A percentile compares a stretch with the other conserved stretches of the same genome.
Evolutionary conservation across 2,797 vertebrate genomes (phyloP).

Genomic region (Danio albolineatus): DNA sequence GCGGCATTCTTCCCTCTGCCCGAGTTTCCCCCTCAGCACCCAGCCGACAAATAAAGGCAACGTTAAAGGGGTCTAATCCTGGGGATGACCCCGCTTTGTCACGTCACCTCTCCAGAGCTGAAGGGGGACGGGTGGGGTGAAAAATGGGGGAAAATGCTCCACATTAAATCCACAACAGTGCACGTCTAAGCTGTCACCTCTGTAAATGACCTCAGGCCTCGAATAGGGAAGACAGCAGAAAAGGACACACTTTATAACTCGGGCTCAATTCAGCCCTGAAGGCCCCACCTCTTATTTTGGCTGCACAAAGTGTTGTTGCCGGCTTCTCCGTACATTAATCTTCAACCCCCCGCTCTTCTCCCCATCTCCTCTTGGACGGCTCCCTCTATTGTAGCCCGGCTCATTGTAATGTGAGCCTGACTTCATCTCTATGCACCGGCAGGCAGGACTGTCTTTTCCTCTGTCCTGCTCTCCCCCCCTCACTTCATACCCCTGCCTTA

Average conservation of each 20-base stretch:
- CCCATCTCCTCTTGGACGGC: constrained; percentile 61
- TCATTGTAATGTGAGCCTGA: constrained; percentile 74
- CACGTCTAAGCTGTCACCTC: constrained; percentile 72
- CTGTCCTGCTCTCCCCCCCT: constrained; percentile 57
- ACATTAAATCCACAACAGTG: constrained; percentile 78
- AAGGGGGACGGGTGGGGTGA: constrained; percentile 39
- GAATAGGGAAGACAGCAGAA: constrained; percentile 59
- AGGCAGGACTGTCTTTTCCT: constrained; percentile 69
- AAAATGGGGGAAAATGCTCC: constrained; percentile 58
- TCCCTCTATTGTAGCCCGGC: constrained; percentile 65
- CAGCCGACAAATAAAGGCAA: constrained; percentile 70
- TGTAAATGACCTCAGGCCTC: constrained; percentile 67
- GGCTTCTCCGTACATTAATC: constrained; percentile 70
- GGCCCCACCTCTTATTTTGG: constrained; percentile 64
- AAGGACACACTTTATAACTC: constrained; percentile 71
- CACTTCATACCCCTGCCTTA: constrained; percentile 79
- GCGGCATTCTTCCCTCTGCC: constrained; percentile 65
- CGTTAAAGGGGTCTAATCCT: constrained; percentile 70
- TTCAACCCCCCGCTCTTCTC: constrained; percentile 47
- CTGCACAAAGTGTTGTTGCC: constrained; percentile 63
- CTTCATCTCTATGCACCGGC: constrained; percentile 72
- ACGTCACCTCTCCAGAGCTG: constrained; percentile 65
- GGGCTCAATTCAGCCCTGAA: constrained; percentile 50
- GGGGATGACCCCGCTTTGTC: constrained; percentile 73
- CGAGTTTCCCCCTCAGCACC: constrained; percentile 66